Evolutionary conservation across 2,113 vertebrate species (phyloP), one percentile per base, ranked within the genome.

Genomic region (Sitta europaea): DNA sequence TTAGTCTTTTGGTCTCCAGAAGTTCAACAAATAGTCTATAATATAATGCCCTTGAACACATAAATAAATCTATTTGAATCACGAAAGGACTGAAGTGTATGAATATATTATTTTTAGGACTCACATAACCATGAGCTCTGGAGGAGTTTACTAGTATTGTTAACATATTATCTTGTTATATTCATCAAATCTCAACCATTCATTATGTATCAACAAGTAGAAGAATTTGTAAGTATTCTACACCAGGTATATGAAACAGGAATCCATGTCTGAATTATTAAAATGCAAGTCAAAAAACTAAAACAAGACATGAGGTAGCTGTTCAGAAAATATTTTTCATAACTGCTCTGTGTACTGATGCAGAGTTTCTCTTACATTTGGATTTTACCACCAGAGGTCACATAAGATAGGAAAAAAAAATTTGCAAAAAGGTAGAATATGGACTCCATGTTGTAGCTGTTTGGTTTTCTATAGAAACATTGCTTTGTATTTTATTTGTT

Each of bases 1-100:
- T 97, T 97, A 97, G 97, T 98, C 97, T 97, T 98, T 98, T 98
- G 85, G 94, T 96, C 96, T 98, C 70, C 96, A 98, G 98, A 98
- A 98, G 98, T 98, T 98, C 98, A 99, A 84, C 72, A 57, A 78
- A 94, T 98, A 55, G 58, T 87, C 93, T 94, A 43, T 92, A 93
- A 95, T 92, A 86, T 83, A 88, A 73, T 94, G 87, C 48, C 92
- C 85, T 96, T 94, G 75, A 94, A 94, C 35, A 90, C 12, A 55
- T 50, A 94, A 85, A 94, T 85, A 95, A 88, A 94, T 85, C 78
- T 67, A 21, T 94, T 51, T 87, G 54, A 88, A 62, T 93, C 19
- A 70, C 29, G 73, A 7, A 16, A 33, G 65, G 45, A 62, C 36
- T 65, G 33, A 81, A 80, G 7, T n/a, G 35, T 33, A 43, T 58